Base-by-base conservation (phyloP, 2,888 invertebrate species). In the Rhingia rostrata region DNA sequence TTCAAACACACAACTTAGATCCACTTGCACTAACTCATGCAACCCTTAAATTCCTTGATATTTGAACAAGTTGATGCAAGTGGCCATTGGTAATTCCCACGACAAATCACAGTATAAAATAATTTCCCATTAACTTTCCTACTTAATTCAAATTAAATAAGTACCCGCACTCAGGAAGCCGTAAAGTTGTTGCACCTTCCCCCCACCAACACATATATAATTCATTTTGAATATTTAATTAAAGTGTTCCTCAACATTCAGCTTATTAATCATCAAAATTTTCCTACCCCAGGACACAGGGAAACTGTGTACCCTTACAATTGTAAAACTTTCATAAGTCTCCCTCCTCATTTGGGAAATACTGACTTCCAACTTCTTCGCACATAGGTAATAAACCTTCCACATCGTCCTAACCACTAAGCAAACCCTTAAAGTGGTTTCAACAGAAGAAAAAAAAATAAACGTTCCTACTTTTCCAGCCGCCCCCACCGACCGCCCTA, bases 191-290 rank as follows among this genome's bases (percentile, higher is more conserved):
- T n/a, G n/a, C n/a, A n/a, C n/a, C n/a, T n/a, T n/a, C n/a, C n/a
- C 7, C 33, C 35, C 41, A 49, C 39, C 35, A 12, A 30, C 32
- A 39, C 32, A 35, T 7, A 51, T 41, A 1, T n/a, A 30, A 12
- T 56, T 66, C 53, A 61, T 53, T 53, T 32, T 9, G 60, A 69
- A 77, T 77, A 61, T 54, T 77, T 77, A 77, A 67, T 77, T 77
- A 60, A 67, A 77, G 45, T 53, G 60, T 67, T 67, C 41, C 32
- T 45, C 41, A 67, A 14, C 12, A 67, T 45, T 61, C 39, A 53
- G 10, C 12, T 51, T 12, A 53, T 67, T 45, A 73, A 51, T 53
- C 49, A 67, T 75, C 45, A 61, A 69, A 60, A 67, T 53, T 69
- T 51, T 54, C 51, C 61, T 67, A 14, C 43, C 22, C 37, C n/a